Evolutionary conservation across 2,797 vertebrate species (phyloP).

Genomic region (Anguilla megastoma): DNA sequence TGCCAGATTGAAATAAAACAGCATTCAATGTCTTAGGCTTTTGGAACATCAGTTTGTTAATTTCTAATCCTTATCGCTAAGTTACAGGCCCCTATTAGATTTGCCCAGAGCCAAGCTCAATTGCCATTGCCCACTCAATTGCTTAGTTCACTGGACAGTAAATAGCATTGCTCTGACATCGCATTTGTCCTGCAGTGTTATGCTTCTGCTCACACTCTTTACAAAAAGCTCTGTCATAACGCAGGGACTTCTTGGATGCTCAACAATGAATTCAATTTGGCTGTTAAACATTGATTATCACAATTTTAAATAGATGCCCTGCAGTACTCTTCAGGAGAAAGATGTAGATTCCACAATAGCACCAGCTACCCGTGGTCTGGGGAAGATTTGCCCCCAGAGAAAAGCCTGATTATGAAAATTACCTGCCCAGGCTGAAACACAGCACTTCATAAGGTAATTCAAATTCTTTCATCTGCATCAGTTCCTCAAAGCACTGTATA

Average conservation of each 20-base stretch:
- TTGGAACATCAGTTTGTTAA: slow-evolving; percentile 42
- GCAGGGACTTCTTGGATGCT: background rate
- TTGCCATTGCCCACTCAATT: background rate
- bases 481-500: background rate
- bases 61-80: slow-evolving; percentile 60
- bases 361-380: background rate
- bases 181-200: slow-evolving; percentile 37
- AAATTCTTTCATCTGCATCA: background rate
- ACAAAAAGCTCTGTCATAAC: background rate
- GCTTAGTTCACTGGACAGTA: slow-evolving; percentile 41
- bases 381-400: background rate
- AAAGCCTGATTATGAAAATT: background rate
- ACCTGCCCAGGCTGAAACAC: background rate
- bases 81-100: slow-evolving; percentile 62
- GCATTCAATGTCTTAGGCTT: slow-evolving; percentile 44
- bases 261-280: background rate
- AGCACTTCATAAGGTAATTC: background rate
- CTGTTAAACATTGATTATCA: background rate
- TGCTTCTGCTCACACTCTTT: background rate
- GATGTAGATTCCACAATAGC: background rate
- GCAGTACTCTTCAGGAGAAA: background rate
- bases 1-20: slow-evolving; percentile 56
- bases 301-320: background rate
- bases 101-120: slow-evolving; percentile 49
- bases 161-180: slow-evolving; percentile 47